Evolutionary conservation across 2,888 invertebrate species (phyloP).

Genomic region (Dicyrtomina minuta): DNA sequence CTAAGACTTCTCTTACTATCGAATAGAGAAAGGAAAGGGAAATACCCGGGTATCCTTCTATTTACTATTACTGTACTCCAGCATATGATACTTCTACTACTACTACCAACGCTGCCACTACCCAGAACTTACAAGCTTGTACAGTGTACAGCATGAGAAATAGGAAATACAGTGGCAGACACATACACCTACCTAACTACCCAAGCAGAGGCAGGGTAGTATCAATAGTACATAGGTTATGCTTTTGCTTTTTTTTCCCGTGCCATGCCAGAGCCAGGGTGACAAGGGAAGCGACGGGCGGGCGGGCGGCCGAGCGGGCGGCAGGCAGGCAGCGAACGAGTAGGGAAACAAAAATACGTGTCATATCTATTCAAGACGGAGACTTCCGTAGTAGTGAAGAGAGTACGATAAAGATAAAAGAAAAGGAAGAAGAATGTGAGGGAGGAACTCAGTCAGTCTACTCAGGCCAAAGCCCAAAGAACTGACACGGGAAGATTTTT

Average conservation of each 20-base stretch:
- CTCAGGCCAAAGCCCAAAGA: constrained; percentile 15
- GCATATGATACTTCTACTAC: no score
- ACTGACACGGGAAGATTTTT: constrained; percentile 34
- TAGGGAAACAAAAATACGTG: constrained; percentile 21
- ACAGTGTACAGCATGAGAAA: no score
- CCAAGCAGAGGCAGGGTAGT: no score
- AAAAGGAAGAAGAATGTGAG: background rate
- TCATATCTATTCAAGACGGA: constrained; percentile 43
- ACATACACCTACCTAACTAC: background rate
- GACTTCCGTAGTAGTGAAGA: constrained; percentile 37
- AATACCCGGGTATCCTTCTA: constrained; percentile 14
- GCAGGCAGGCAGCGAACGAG: no score
- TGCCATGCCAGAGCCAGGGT: no score
- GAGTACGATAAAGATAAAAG: constrained; percentile 39
- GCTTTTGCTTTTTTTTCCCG: constrained; percentile 10
- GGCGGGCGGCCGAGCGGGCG: background rate
- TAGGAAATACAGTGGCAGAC: background rate
- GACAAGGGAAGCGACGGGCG: background rate
- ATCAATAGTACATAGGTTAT: background rate
- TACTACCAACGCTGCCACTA: no score
- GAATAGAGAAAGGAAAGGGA: background rate
- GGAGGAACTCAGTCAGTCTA: background rate
- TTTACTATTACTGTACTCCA: no score
- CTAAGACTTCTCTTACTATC: no score
- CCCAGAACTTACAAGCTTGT: no score